Evolutionary conservation across 2,888 invertebrate genomes (phyloP).

Genomic region (Hymenopus coronatus): DNA sequence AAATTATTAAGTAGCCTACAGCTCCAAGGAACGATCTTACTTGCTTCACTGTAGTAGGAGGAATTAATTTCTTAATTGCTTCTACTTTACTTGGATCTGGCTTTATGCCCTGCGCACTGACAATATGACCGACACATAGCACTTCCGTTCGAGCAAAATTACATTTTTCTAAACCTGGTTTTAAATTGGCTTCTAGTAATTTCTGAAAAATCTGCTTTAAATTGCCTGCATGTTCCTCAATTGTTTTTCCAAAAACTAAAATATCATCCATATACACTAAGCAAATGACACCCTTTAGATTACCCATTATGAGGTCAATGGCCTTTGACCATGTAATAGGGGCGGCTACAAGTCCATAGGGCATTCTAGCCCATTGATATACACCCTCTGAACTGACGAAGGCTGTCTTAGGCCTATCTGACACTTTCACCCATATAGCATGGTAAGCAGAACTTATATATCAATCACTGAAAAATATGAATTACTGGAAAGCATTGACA

Average conservation of each 20-base stretch:
- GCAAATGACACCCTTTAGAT: too few species aligned
- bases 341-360: too few species aligned
- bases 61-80: background rate
- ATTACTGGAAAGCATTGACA: too few species aligned
- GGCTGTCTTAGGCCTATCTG: too few species aligned
- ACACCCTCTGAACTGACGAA: too few species aligned
- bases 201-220: background rate
- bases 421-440: too few species aligned
- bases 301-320: background rate
- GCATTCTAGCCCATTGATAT: too few species aligned
- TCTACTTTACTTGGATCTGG: background rate
- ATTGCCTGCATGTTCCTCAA: background rate
- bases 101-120: background rate
- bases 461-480: too few species aligned
- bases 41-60: background rate
- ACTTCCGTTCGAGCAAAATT: background rate
- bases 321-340: background rate
- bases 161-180: background rate
- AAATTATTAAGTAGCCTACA: background rate
- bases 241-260: too few species aligned
- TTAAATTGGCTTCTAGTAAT: background rate
- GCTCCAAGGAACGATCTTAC: background rate
- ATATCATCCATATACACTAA: too few species aligned
- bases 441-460: too few species aligned
- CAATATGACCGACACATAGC: background rate